A percentile compares a stretch with the other conserved stretches of the same genome.
Evolutionary conservation across 1,140 invertebrate species (phyloP).

Genomic region (Melitaea cinxia): DNA sequence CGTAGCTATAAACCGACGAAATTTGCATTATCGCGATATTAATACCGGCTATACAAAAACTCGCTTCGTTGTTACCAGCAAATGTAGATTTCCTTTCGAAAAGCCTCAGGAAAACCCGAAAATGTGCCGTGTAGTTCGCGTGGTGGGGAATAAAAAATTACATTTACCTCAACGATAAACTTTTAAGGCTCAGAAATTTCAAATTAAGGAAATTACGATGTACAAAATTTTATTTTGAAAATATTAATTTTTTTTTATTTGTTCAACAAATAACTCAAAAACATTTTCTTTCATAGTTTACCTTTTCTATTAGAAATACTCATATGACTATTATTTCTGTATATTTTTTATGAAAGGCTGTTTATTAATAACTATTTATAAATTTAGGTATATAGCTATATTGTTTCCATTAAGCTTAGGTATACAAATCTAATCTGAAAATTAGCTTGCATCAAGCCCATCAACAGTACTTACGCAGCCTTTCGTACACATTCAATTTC

Average conservation of each 20-base stretch:
- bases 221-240: too few relatives aligned
- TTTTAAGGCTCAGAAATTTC: not conserved
- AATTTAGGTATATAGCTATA: too few relatives aligned
- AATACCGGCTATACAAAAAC: slow-evolving; percentile 64
- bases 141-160: not conserved
- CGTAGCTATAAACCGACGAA: slow-evolving; percentile 54
- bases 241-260: too few relatives aligned
- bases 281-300: too few relatives aligned
- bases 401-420: too few relatives aligned
- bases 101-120: slow-evolving; percentile 37
- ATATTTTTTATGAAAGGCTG: too few relatives aligned
- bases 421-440: not conserved
- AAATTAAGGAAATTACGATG: too few relatives aligned
- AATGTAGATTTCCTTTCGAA: slow-evolving; percentile 37
- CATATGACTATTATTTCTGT: too few relatives aligned
- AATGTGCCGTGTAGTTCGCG: slow-evolving; percentile 14
- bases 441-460: not conserved
- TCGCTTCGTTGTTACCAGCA: slow-evolving; percentile 46
- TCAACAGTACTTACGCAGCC: not conserved
- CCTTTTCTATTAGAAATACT: too few relatives aligned
- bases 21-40: slow-evolving; percentile 75
- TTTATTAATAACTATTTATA: too few relatives aligned
- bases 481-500: slow-evolving; percentile 49
- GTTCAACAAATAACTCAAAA: too few relatives aligned
- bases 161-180: not conserved